Percentiles rank a stretch among this genome's conserved stretches.
Evolutionary conservation across 2,113 vertebrate species (phyloP).

Genomic region (Ranitomeya imitator): DNA sequence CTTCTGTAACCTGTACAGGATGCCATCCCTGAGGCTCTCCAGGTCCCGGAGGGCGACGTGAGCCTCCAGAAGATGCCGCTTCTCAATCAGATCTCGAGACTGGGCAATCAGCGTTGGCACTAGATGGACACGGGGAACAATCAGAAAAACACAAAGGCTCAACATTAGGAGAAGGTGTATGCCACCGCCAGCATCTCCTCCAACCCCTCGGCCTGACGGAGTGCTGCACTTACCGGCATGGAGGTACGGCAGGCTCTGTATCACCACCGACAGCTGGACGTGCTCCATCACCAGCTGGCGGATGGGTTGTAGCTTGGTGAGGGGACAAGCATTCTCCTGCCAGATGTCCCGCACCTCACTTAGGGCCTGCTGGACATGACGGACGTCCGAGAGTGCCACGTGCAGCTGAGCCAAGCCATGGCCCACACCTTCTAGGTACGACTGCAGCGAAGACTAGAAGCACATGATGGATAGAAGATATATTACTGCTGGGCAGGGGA

Average conservation of each 20-base stretch:
- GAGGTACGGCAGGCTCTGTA: constrained; percentile 86
- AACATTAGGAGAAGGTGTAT: no score
- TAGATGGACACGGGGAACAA: constrained; percentile 61
- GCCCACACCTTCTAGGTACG: constrained; percentile 90
- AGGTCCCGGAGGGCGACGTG: constrained; percentile 85
- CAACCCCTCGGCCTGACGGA: no score
- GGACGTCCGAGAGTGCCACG: constrained; percentile 75
- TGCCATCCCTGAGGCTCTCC: constrained; percentile 84
- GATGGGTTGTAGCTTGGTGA: constrained; percentile 75
- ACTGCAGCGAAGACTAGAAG: constrained; percentile 87
- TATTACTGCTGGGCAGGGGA: no score
- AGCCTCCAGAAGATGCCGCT: constrained; percentile 83
- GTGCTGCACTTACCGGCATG: constrained; percentile 78
- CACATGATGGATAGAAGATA: not conserved
- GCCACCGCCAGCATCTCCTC: no score
- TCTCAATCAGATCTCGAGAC: constrained; percentile 81
- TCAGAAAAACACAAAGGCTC: not conserved
- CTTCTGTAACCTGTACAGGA: constrained; percentile 78
- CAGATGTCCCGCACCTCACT: constrained; percentile 72
- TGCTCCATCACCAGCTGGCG: constrained; percentile 74
- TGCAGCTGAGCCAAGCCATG: constrained; percentile 84
- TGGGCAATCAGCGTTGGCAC: constrained; percentile 82
- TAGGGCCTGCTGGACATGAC: constrained; percentile 74
- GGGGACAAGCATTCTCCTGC: constrained; percentile 63
- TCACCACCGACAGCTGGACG: constrained; percentile 81